These are phyloP conservation scores for Ophion ellenae DNA, from an alignment of 2,888 invertebrate genomes.

Conservation along the genomic window DNA sequence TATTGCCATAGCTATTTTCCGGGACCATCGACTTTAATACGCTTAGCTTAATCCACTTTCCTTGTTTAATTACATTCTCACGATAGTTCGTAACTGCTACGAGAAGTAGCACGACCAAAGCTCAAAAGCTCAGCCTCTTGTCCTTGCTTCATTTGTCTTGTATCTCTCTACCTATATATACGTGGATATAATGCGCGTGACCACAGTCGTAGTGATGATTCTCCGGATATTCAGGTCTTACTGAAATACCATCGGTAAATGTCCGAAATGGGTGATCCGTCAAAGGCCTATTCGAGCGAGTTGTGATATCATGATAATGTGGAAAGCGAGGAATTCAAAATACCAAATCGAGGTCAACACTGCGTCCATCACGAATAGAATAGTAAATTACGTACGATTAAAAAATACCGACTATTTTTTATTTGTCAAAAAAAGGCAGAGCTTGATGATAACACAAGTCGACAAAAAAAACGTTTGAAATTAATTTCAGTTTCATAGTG, in stretches of 20 bases:
- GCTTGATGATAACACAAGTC: no score
- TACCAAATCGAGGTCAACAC: no score
- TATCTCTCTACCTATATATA: neutral
- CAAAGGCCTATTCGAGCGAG: neutral
- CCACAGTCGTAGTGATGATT: constrained; percentile 18
- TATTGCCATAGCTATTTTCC: constrained; percentile 68
- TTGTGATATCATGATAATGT: no score
- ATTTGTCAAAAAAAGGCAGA: no score
- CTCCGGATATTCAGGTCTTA: constrained; percentile 25
- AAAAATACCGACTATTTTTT: no score
- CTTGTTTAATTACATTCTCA: constrained; percentile 78
- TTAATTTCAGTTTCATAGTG: no score
- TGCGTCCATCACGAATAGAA: no score
- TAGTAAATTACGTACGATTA: no score
- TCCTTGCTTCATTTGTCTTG: neutral
- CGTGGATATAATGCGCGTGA: neutral
- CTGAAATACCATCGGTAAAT: neutral
- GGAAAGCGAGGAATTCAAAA: no score
- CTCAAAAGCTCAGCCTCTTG: constrained; percentile 7
- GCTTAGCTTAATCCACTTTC: constrained; percentile 76
- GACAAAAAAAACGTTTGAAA: no score
- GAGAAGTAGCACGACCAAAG: constrained; percentile 41
- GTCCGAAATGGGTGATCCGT: neutral
- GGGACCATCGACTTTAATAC: constrained; percentile 72
- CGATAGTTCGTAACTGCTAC: constrained; percentile 72